Percentiles rank a stretch among this genome's conserved stretches.
phyloP scores from a whole-genome alignment of 2,888 invertebrate genomes.

The Ennomos fuscantarius region DNA sequence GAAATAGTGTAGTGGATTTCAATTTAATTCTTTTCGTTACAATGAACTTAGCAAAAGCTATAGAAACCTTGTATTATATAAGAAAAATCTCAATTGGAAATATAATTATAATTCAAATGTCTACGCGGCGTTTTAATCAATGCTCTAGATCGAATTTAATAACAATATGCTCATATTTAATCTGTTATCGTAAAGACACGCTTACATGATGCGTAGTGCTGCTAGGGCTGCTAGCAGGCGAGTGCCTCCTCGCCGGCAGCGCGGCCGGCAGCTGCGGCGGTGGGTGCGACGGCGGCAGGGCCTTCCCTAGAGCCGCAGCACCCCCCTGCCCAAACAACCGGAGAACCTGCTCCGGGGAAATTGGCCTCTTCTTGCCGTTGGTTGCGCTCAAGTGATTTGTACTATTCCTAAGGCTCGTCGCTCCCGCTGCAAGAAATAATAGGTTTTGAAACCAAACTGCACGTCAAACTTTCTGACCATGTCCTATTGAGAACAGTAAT shows the following conservation, averaged over 20 bases:
- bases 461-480: too few relatives aligned
- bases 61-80: too few relatives aligned
- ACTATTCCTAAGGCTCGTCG: conserved; percentile 74
- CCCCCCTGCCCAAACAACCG: conserved; percentile 86
- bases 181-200: background rate
- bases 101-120: too few relatives aligned
- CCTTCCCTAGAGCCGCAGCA: conserved; percentile 78
- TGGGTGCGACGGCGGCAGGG: conserved; percentile 76
- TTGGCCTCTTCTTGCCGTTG: conserved; percentile 90
- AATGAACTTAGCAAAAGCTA: too few relatives aligned
- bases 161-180: background rate
- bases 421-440: conserved; percentile 52
- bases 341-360: conserved; percentile 93
- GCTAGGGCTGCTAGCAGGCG: conserved; percentile 91
- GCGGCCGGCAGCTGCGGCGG: conserved; percentile 79
- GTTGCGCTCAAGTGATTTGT: conserved; percentile 84
- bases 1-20: too few relatives aligned
- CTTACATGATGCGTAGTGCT: conserved; percentile 91
- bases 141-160: too few relatives aligned
- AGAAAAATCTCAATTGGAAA: too few relatives aligned
- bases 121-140: too few relatives aligned
- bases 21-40: background rate
- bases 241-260: conserved; percentile 82
- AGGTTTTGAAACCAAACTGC: too few relatives aligned
- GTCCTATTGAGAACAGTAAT: too few relatives aligned